These are phyloP conservation scores for Crax fasciolata DNA, from an alignment of 2,797 vertebrate genomes.

Conservation along the genomic window DNA sequence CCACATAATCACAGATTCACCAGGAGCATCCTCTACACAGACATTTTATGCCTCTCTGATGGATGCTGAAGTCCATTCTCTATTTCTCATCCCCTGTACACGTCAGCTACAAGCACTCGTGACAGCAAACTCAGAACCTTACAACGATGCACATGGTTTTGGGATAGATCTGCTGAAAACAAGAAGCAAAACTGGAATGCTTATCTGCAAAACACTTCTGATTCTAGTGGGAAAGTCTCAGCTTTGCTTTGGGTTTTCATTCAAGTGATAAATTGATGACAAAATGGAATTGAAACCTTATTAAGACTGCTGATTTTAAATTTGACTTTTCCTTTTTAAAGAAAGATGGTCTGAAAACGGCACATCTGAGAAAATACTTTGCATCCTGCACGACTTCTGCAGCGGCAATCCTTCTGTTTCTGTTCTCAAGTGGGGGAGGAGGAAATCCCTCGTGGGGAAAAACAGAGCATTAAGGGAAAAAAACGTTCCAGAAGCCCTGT, in stretches of 20 bases:
- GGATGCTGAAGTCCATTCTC: not conserved
- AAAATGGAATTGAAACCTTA: not conserved
- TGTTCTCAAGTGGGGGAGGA: not conserved
- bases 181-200: not conserved
- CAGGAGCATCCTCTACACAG: not conserved
- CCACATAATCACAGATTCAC: not conserved
- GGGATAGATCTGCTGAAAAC: not conserved
- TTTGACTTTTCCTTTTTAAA: not conserved
- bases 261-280: not conserved
- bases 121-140: accelerated
- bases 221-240: not conserved
- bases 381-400: not conserved
- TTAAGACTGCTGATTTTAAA: not conserved
- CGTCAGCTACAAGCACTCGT: not conserved
- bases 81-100: not conserved
- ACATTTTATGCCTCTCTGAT: not conserved
- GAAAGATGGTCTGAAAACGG: not conserved
- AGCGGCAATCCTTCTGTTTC: not conserved
- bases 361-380: not conserved
- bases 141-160: accelerated
- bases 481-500: not conserved
- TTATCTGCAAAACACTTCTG: not conserved
- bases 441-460: conserved; percentile 11
- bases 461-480: not conserved
- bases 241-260: not conserved